Conservation (phyloP, 2,797 vertebrate genomes). For the Catamblyrhynchus diadema region DNA sequence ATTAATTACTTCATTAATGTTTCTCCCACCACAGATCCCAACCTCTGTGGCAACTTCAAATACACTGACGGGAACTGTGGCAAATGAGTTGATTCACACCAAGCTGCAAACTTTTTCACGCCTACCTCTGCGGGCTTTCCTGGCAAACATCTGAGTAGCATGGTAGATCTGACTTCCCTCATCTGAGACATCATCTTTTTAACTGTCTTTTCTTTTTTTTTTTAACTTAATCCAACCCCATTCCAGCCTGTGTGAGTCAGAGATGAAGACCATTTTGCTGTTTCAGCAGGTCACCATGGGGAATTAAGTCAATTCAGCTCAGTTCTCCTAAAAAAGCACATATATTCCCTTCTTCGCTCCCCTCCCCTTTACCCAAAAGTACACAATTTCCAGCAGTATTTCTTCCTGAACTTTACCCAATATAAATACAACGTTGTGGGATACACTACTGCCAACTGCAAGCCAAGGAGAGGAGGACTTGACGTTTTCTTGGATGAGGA, state of each 20-base stretch:
- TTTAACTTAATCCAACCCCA: not conserved
- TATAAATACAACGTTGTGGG: not conserved
- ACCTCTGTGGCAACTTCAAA: not conserved
- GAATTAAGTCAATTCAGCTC: not conserved
- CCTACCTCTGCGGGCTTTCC: conserved; percentile 9
- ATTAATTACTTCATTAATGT: not conserved
- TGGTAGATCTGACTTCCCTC: not conserved
- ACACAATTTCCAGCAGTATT: conserved; percentile 6
- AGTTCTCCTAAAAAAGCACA: not conserved
- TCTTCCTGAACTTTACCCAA: conserved; percentile 41
- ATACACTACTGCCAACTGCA: conserved; percentile 30
- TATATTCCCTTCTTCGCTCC: not conserved
- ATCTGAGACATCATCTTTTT: not conserved
- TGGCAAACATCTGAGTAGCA: conserved; percentile 19
- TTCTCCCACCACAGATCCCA: not conserved
- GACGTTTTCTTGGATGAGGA: conserved; percentile 28
- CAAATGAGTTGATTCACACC: not conserved
- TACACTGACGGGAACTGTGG: not conserved
- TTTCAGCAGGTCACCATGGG: conserved; percentile 26
- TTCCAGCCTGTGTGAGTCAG: not conserved
- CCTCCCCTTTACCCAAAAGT: not conserved
- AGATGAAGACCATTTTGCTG: conserved; percentile 16
- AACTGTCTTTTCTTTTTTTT: not conserved
- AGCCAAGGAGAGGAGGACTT: not conserved
- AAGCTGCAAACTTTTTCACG: not conserved